phyloP scores from a whole-genome alignment of 2,797 vertebrate genomes.

The Schizopygopsis malacanthus region DNA sequence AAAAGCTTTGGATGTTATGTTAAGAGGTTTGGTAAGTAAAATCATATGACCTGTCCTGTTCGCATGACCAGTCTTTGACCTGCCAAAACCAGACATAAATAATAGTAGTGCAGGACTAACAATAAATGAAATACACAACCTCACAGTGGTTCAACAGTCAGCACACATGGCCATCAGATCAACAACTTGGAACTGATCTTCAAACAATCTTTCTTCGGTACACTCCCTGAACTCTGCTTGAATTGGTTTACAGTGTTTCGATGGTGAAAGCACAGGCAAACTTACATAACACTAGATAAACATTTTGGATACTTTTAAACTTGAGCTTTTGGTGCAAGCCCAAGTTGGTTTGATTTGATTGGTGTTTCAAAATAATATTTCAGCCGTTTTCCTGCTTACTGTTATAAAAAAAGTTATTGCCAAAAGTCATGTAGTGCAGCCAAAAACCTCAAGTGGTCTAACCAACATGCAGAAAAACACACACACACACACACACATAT shows the following conservation, averaged over 20 bases:
- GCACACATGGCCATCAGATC: conserved; percentile 71
- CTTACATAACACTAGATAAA: neutral
- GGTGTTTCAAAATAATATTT: neutral
- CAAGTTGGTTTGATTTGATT: neutral
- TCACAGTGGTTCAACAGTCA: conserved; percentile 60
- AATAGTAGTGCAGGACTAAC: conserved; percentile 63
- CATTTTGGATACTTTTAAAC: conserved; percentile 2
- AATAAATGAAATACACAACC: conserved; percentile 67
- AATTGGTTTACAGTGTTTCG: conserved; percentile 44
- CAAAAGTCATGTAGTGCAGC: neutral
- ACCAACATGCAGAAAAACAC: neutral
- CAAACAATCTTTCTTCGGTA: conserved; percentile 39
- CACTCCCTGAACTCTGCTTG: conserved; percentile 42
- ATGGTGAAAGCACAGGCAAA: neutral
- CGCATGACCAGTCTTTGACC: conserved; percentile 58
- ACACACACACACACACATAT: too few species aligned
- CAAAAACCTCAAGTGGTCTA: neutral
- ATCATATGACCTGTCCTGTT: conserved; percentile 65
- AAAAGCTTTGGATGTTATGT: conserved; percentile 52
- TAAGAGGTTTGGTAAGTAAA: conserved; percentile 54
- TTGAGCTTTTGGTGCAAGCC: neutral
- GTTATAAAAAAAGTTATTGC: neutral
- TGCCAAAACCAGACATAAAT: conserved; percentile 66
- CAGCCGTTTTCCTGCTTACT: neutral
- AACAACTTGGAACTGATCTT: conserved; percentile 52